Evolutionary conservation across 2,797 vertebrate genomes (phyloP), one percentile per base, ranked within the genome.

Genomic region (Aldrovandia affinis): DNA sequence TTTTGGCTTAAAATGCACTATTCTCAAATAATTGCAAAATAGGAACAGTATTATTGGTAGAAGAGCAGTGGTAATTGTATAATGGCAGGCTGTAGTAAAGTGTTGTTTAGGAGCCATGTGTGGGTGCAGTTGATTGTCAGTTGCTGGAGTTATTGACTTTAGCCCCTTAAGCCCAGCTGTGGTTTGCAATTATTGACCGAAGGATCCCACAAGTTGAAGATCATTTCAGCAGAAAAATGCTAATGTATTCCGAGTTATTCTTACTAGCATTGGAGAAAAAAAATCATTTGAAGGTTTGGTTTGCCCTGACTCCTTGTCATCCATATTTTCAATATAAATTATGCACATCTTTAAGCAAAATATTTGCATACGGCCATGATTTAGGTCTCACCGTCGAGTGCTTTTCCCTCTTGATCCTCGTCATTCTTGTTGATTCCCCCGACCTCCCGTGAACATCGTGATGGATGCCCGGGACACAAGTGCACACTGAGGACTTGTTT

Each of bases 401-500:
- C 28, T 57, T 47, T 81, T 50, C 50, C 61, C 63, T n/a, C n/a
- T 36, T 84, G 80, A 68, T 47, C 80, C 36, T 78, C n/a, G 80
- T 78, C 75, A 83, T 28, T 63, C 61, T 57, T 57, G 73, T 61
- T 28, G 68, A 61, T 61, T 75, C 47, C 73, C 81, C 57, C 25
- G 90, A 85, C 88, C 88, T 78, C 84, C 79, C 65, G 54, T 85
- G 80, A 52, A 87, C 89, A 85, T 54, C 80, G 85, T 83, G 63
- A 86, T 79, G 83, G 87, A 89, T 84, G 85, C 87, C 78, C 85
- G 86, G 88, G 86, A 89, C 28, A 73, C 87, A 88, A 87, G 87
- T 87, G 86, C 88, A 90, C 88, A 88, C 91, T 81, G 85, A 89
- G 90, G 89, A 90, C 85, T 85, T 86, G 89, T 85, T 89, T 30